Percentiles rank a stretch among this genome's conserved stretches.
These are phyloP conservation scores for Tragelaphus strepsiceros DNA, from an alignment of 2,113 vertebrate species.

Conservation along the genomic window DNA sequence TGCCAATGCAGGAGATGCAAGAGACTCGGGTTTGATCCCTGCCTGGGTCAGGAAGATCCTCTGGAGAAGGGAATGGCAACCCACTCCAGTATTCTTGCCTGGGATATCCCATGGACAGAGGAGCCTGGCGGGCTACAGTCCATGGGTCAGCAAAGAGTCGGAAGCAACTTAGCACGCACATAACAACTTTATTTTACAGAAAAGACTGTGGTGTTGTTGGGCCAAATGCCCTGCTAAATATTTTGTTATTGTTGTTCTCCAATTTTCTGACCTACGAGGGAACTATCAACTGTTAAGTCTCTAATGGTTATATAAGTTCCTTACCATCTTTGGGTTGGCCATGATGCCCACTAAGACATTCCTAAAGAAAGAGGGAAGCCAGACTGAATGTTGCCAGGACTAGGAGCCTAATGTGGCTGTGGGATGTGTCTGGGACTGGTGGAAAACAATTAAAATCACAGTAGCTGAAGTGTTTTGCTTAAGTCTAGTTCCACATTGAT, in stretches of 20 bases:
- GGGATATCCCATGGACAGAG: neutral
- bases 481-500: neutral
- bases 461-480: conserved; percentile 2
- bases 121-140: neutral
- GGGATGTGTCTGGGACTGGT: neutral
- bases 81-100: neutral
- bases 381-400: neutral
- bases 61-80: neutral
- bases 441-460: neutral
- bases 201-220: neutral
- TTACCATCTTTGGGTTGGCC: neutral
- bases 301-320: neutral
- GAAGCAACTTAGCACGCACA: neutral
- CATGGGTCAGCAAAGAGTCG: neutral
- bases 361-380: neutral
- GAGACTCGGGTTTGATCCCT: neutral
- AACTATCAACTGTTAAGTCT: neutral
- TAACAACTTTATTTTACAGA: neutral
- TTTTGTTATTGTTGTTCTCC: neutral
- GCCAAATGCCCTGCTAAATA: neutral
- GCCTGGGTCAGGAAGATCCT: neutral
- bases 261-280: neutral
- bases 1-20: neutral
- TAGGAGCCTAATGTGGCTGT: neutral
- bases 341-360: neutral